Evolutionary conservation across 2,888 invertebrate species (phyloP), one percentile per base, ranked within the genome.

Genomic region (Cantharis lateralis): DNA sequence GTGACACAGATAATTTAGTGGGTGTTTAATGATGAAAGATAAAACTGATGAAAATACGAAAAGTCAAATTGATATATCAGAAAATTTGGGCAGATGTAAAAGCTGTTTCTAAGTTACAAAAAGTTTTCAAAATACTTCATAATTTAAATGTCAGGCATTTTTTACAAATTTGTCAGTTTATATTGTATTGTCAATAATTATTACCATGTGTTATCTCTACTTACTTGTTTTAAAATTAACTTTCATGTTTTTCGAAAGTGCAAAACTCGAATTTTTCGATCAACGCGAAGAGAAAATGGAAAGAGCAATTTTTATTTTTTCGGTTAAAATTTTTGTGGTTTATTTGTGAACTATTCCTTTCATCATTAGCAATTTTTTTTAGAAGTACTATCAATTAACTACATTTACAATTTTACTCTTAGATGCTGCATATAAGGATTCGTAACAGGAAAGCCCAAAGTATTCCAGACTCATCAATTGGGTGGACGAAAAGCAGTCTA

Each of bases 71-170:
- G 81, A 80, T 81, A 78, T 79, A 72, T 80, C 76, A 75, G 78
- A 80, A 80, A 80, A 78, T 78, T 78, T 78, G 76, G 70, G 75
- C 74, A 70, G 70, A 78, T 75, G 77, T 73, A 32, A 26, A 62
- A 62, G 69, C 62, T 70, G 78, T 78, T 78, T 75, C 78, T 72
- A 75, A 61, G 78, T 71, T 75, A 78, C 78, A 70, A 72, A 92
- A 91, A 48, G 48, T 3, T 48, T 48, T 48, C 48, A n/a, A 48
- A 48, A 48, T 48, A 48, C 48, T 48, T 48, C 48, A 48, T 48
- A 48, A n/a, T 48, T 48, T 48, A n/a, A n/a, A 48, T 48, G 48
- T 48, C 48, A 48, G 1, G 7, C 48, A 9, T n/a, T 48, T n/a
- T 48, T 32, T 32, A 1, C 1, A 32, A 48, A 48, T 48, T 48